Evolutionary conservation across 2,888 invertebrate species (phyloP).

Genomic region (Rhagonycha fulva): DNA sequence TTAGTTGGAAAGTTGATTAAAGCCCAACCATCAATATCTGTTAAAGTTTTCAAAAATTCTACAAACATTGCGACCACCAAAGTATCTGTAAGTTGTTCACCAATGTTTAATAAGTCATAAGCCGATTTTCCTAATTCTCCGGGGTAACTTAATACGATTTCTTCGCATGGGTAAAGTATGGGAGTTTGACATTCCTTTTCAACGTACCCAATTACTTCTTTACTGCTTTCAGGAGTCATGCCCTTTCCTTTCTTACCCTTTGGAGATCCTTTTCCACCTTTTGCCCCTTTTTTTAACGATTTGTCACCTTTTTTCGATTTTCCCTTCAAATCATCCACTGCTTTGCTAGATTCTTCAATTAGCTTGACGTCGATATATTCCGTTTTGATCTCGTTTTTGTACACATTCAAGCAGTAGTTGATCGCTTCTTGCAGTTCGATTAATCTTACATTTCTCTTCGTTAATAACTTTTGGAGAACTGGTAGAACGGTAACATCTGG

Average conservation of each 20-base stretch:
- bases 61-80: conserved; percentile 63
- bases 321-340: conserved; percentile 54
- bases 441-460: conserved; percentile 40
- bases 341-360: conserved; percentile 55
- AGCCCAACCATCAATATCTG: conserved; percentile 61
- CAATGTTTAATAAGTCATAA: conserved; percentile 60
- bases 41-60: conserved; percentile 62
- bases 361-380: conserved; percentile 56
- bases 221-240: not conserved
- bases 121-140: conserved; percentile 63
- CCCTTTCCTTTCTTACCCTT: conserved; percentile 23
- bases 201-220: conserved; percentile 9
- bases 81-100: conserved; percentile 57
- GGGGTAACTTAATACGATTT: conserved; percentile 56
- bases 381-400: conserved; percentile 59
- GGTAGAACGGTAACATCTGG: conserved; percentile 41
- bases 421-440: conserved; percentile 55
- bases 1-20: conserved; percentile 66
- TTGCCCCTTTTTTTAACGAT: conserved; percentile 25
- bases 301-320: conserved; percentile 44
- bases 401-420: conserved; percentile 61
- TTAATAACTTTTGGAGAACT: conserved; percentile 44
- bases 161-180: conserved; percentile 62
- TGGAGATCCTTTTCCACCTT: conserved; percentile 4
- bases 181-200: conserved; percentile 66